A percentile compares a stretch with the other conserved stretches of the same genome.
Evolutionary conservation across 2,888 invertebrate species (phyloP).

Genomic region (Cheilosia variabilis): DNA sequence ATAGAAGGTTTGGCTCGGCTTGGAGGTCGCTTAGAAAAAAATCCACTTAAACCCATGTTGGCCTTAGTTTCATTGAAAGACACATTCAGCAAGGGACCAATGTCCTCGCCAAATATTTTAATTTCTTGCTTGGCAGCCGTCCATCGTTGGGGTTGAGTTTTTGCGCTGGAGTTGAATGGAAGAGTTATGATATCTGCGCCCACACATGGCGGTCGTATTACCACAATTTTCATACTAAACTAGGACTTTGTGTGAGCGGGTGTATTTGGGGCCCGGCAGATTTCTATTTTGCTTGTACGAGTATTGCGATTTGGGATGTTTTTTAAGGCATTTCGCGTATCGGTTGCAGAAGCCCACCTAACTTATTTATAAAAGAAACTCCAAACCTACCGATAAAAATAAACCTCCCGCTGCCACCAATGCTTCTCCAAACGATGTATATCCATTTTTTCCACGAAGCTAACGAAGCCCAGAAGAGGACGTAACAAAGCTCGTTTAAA

Average conservation of each 20-base stretch:
- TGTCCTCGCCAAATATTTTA: conserved; percentile 62
- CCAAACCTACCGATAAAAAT: no score
- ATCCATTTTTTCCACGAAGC: no score
- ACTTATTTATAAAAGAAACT: no score
- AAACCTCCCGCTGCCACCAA: no score
- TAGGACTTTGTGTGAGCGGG: neutral
- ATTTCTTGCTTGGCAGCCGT: conserved; percentile 52
- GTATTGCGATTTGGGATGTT: no score
- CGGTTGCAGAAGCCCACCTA: no score
- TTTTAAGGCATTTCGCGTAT: no score
- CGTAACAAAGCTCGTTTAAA: no score
- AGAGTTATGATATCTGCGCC: conserved; percentile 17
- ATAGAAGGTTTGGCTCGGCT: conserved; percentile 26
- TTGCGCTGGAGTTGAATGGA: conserved; percentile 7
- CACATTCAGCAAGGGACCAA: conserved; percentile 39
- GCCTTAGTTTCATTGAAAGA: conserved; percentile 10
- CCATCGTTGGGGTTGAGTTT: conserved; percentile 26
- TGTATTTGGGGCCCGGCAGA: no score
- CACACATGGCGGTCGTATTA: neutral
- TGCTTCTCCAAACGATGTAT: no score
- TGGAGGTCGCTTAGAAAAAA: conserved; percentile 12
- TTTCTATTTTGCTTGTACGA: no score
- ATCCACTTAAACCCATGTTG: conserved; percentile 18
- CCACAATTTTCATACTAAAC: neutral
- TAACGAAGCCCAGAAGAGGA: no score